These are phyloP conservation scores for Papilio machaon DNA, from an alignment of 1,140 invertebrate species.

Conservation along the genomic window DNA sequence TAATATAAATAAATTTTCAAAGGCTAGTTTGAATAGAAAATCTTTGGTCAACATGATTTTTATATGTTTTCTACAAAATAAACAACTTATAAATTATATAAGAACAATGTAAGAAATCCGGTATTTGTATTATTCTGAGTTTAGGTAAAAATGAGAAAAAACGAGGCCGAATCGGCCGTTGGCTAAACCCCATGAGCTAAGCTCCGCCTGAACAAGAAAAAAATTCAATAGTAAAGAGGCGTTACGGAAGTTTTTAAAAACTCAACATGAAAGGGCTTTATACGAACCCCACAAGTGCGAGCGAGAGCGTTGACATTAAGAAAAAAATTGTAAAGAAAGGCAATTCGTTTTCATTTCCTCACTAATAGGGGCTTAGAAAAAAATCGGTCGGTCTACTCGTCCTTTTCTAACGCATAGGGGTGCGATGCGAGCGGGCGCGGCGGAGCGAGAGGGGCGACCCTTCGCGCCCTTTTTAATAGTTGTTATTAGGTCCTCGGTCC, in stretches of 20 bases:
- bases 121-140: conserved; percentile 43
- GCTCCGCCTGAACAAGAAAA: conserved; percentile 78
- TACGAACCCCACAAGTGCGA: conserved; percentile 53
- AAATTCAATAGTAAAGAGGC: conserved; percentile 78
- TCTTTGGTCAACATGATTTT: not conserved
- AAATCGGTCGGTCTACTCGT: conserved; percentile 68
- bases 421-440: conserved; percentile 62
- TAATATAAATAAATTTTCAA: not conserved
- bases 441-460: conserved; percentile 72
- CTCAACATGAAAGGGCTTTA: conserved; percentile 58
- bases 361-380: conserved; percentile 80
- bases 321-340: conserved; percentile 80
- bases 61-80: not conserved
- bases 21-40: not conserved
- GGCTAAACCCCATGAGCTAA: conserved; percentile 75
- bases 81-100: not conserved
- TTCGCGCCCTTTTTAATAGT: conserved; percentile 78
- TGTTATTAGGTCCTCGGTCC: conserved; percentile 71
- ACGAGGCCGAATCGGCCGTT: conserved; percentile 65
- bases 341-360: conserved; percentile 81
- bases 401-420: conserved; percentile 69
- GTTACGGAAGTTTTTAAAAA: conserved; percentile 75
- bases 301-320: conserved; percentile 69
- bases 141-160: conserved; percentile 69
- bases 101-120: conserved; percentile 32